Percentiles rank a stretch among this genome's conserved stretches.
Evolutionary conservation across 2,113 vertebrate genomes (phyloP).

Genomic region (Anhinga anhinga): DNA sequence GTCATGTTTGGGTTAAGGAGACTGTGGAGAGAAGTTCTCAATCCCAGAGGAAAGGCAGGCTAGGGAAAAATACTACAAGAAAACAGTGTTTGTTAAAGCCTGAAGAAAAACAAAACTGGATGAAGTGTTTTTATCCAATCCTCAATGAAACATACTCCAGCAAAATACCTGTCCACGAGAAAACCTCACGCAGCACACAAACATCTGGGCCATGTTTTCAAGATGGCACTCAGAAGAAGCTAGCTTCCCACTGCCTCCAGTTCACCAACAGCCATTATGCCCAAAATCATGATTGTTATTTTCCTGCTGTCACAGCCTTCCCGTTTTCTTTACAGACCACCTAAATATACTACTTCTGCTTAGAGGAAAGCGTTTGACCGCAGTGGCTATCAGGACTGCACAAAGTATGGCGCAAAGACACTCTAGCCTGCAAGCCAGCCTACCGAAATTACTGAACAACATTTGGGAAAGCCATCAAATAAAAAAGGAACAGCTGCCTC

Average conservation of each 20-base stretch:
- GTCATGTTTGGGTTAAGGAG: background rate
- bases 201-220: background rate
- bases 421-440: background rate
- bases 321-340: background rate
- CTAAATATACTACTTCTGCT: background rate
- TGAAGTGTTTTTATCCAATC: background rate
- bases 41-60: background rate
- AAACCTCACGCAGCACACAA: background rate
- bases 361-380: background rate
- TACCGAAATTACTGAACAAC: background rate
- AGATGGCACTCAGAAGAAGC: background rate
- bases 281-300: background rate
- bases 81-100: background rate
- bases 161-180: background rate
- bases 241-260: background rate
- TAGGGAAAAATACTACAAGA: background rate
- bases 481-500: background rate
- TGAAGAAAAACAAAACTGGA: background rate
- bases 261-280: background rate
- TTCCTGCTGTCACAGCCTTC: background rate
- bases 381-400: background rate
- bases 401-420: background rate
- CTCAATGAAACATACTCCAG: background rate
- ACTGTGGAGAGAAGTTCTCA: background rate
- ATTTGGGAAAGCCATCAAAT: background rate